Percentiles rank a stretch among this genome's conserved stretches.
Evolutionary conservation across 2,888 invertebrate species (phyloP).

Genomic region (Malthinus seriepunctatus): DNA sequence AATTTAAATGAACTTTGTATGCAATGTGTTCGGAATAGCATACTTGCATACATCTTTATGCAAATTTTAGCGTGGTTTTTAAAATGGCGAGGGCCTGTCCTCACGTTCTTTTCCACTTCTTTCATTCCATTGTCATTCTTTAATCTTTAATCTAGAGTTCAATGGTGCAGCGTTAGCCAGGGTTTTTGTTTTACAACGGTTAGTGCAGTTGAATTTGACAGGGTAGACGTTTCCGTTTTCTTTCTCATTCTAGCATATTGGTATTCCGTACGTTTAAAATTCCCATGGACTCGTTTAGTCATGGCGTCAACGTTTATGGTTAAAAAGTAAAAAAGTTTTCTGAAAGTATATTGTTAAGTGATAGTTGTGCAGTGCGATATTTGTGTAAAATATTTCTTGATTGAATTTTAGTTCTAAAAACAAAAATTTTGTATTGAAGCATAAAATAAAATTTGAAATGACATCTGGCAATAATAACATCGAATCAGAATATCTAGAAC

Average conservation of each 20-base stretch:
- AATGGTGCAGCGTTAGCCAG: too few species aligned
- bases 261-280: conserved; percentile 14
- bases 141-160: too few species aligned
- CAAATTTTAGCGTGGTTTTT: too few species aligned
- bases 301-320: conserved; percentile 43
- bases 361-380: background rate
- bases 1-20: too few species aligned
- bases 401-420: background rate
- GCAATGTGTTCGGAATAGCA: too few species aligned
- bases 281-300: conserved; percentile 40
- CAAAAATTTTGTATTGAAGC: conserved; percentile 10
- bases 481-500: conserved; percentile 74
- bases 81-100: too few species aligned
- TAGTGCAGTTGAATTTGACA: too few species aligned
- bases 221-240: conserved; percentile 2
- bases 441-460: conserved; percentile 32
- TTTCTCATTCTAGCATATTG: conserved; percentile 11
- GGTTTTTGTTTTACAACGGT: too few species aligned
- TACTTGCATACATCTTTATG: too few species aligned
- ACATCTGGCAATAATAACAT: conserved; percentile 56
- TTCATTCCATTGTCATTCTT: too few species aligned
- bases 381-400: background rate
- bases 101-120: too few species aligned
- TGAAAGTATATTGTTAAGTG: conserved; percentile 11
- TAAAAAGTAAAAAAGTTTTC: conserved; percentile 25